A percentile compares a stretch with the other conserved stretches of the same genome.
Conservation (phyloP, 2,797 vertebrate genomes). For the Hozukius guyotensis region DNA sequence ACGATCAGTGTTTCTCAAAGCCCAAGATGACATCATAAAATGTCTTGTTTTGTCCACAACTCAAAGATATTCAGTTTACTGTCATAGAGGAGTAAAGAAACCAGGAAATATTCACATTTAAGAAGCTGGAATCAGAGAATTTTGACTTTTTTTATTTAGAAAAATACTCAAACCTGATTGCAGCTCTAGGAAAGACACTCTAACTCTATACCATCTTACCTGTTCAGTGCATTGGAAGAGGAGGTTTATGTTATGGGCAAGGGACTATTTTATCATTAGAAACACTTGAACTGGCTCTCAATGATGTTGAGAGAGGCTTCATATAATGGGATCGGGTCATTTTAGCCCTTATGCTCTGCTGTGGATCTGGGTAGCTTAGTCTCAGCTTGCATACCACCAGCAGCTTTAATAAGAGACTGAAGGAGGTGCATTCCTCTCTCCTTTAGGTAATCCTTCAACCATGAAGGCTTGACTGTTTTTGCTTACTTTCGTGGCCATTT, state of each 20-base stretch:
- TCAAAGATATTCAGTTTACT: no score
- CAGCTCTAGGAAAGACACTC: background rate
- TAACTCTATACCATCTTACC: background rate
- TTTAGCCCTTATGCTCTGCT: background rate
- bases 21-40: no score
- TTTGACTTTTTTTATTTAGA: no score
- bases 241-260: background rate
- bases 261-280: background rate
- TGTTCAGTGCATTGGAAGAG: background rate
- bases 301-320: background rate
- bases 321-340: background rate
- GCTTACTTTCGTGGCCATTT: constrained; percentile 27
- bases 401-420: constrained; percentile 11
- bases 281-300: background rate
- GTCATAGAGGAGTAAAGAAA: no score
- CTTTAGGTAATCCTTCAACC: constrained; percentile 54
- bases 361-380: constrained; percentile 17
- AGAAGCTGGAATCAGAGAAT: no score
- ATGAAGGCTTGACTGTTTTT: constrained; percentile 15
- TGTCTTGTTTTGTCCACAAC: no score
- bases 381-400: constrained; percentile 30
- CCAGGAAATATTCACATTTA: no score
- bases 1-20: no score
- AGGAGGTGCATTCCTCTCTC: constrained; percentile 31
- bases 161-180: no score